phyloP scores from a whole-genome alignment of 2,888 invertebrate genomes.

The Drosophila mettleri region DNA sequence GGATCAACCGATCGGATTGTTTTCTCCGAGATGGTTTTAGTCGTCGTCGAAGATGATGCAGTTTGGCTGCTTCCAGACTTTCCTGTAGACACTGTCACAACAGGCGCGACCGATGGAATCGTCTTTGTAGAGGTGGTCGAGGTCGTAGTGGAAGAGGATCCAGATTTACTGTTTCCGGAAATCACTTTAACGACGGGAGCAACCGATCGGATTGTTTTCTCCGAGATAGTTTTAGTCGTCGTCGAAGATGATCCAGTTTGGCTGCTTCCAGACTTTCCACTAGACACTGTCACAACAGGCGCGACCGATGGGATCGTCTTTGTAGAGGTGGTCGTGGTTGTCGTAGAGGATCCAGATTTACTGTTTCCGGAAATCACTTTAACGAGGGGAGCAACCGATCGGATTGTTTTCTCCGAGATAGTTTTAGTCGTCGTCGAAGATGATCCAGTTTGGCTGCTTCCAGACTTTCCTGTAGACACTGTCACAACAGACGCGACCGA shows the following conservation, averaged over 20 bases:
- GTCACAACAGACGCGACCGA: not conserved
- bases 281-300: not conserved
- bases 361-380: not conserved
- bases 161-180: too few species aligned
- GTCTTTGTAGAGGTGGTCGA: too few species aligned
- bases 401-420: not conserved
- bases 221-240: not conserved
- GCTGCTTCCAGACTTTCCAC: slow-evolving; percentile 8
- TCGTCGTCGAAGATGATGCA: too few species aligned
- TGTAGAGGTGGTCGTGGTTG: slow-evolving; percentile 7
- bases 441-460: slow-evolving; percentile 1
- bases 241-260: slow-evolving; percentile 17
- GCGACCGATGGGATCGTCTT: not conserved
- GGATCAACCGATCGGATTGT: too few species aligned
- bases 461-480: not conserved
- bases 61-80: too few species aligned
- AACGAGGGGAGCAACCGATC: not conserved
- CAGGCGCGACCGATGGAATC: not conserved
- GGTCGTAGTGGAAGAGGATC: too few species aligned
- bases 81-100: too few species aligned
- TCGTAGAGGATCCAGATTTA: not conserved
- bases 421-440: slow-evolving; percentile 14
- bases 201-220: not conserved
- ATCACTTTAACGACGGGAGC: not conserved
- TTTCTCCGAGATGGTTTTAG: too few species aligned